A percentile compares a stretch with the other conserved stretches of the same genome.
These are phyloP conservation scores for Psilopogon haemacephalus DNA, from an alignment of 2,113 vertebrate species.

Conservation along the genomic window DNA sequence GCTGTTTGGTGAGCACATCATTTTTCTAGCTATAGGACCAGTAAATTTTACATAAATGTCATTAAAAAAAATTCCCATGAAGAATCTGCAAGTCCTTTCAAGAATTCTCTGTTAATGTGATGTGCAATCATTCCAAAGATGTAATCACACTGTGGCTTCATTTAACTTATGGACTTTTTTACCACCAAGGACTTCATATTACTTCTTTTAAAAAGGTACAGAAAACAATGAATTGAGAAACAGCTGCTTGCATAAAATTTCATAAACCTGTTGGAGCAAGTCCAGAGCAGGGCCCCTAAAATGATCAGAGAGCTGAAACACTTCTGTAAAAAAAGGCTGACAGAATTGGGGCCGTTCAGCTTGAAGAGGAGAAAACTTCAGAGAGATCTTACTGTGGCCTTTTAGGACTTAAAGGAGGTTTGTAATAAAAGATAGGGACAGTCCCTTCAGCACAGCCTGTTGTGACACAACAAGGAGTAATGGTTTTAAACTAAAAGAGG, in stretches of 20 bases:
- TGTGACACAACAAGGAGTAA: no score
- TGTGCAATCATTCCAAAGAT: constrained; percentile 59
- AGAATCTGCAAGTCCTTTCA: constrained; percentile 58
- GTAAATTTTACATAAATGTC: background rate
- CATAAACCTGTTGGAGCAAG: no score
- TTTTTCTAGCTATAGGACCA: constrained; percentile 1
- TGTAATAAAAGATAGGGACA: no score
- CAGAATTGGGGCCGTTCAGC: no score
- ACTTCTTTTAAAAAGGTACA: background rate
- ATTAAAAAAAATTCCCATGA: background rate
- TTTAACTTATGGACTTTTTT: background rate
- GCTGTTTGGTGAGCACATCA: background rate
- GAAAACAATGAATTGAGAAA: background rate
- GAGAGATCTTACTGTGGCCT: no score
- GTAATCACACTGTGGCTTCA: background rate
- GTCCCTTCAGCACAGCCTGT: no score
- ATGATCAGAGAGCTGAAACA: no score
- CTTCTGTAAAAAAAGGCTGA: no score
- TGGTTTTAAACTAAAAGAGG: no score
- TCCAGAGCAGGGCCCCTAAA: no score
- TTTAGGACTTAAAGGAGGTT: no score
- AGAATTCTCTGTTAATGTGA: constrained; percentile 59
- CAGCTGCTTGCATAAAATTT: background rate
- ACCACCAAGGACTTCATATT: background rate
- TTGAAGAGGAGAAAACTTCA: no score